phyloP scores from a whole-genome alignment of 1,140 invertebrate species.

The Adoxophyes honmai region DNA sequence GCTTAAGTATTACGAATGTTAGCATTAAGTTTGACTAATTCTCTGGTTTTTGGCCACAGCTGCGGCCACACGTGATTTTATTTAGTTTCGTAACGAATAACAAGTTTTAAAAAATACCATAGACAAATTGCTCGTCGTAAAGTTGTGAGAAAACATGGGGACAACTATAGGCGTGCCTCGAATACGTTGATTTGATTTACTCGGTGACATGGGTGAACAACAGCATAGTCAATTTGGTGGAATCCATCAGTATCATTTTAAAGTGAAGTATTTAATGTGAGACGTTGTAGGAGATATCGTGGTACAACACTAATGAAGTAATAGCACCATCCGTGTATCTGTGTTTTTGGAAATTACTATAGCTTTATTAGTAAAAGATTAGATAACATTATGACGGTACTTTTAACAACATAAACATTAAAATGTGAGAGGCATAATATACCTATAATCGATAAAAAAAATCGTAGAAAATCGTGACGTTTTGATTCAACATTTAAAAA shows the following conservation, averaged over 20 bases:
- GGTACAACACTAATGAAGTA: no score
- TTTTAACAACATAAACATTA: no score
- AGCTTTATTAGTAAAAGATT: no score
- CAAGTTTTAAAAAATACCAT: conserved; percentile 31
- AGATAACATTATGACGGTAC: no score
- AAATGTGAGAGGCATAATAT: no score
- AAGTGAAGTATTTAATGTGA: no score
- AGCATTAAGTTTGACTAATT: conserved; percentile 59
- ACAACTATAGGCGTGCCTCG: not conserved
- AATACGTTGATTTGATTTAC: conserved; percentile 6
- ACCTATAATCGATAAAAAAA: no score
- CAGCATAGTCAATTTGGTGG: not conserved
- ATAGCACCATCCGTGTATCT: no score
- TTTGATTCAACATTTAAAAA: no score
- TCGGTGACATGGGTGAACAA: not conserved
- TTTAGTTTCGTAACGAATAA: conserved; percentile 46
- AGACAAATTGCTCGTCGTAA: conserved; percentile 16
- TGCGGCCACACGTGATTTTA: conserved; percentile 46
- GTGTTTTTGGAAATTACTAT: no score
- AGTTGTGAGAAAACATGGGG: not conserved
- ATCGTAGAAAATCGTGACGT: no score
- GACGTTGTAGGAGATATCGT: no score
- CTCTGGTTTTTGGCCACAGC: conserved; percentile 49
- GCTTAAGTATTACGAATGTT: conserved; percentile 67
- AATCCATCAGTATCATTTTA: not conserved